Evolutionary conservation across 2,888 invertebrate species (phyloP).

Genomic region (Pristionchus maxplancki): DNA sequence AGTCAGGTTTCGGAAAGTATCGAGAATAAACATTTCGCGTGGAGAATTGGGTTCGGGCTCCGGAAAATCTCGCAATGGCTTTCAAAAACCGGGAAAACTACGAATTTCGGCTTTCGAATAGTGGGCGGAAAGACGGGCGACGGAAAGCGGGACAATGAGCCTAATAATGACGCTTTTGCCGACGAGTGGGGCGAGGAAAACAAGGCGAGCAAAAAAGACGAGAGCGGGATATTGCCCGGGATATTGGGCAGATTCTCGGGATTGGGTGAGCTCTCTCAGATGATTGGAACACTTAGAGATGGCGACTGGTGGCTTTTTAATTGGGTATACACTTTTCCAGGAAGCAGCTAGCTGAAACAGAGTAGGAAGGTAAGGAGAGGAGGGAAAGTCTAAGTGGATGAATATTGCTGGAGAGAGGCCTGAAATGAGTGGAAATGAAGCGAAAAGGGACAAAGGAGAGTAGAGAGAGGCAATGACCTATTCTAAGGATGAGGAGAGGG

Average conservation of each 20-base stretch:
- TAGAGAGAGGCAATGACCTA: background rate
- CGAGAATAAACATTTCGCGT: no score
- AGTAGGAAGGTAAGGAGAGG: no score
- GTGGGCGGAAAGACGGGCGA: background rate
- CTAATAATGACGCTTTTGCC: slow-evolving; percentile 15
- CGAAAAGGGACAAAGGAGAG: slow-evolving; percentile 17
- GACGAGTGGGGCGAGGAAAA: slow-evolving; percentile 1
- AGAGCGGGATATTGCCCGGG: background rate
- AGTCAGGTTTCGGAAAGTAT: no score
- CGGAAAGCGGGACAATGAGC: background rate
- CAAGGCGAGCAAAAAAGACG: background rate
- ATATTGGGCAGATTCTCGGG: background rate
- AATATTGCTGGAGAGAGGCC: background rate
- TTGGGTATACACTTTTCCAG: no score
- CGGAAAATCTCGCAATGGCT: background rate
- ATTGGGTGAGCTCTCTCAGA: background rate
- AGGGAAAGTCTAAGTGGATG: slow-evolving; percentile 30
- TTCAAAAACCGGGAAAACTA: background rate
- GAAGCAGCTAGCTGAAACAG: background rate
- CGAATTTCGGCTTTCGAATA: background rate
- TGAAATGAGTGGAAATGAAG: slow-evolving; percentile 39
- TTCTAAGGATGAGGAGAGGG: background rate
- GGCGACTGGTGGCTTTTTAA: background rate
- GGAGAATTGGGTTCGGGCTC: background rate
- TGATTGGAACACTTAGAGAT: background rate